Conservation (phyloP, 2,113 vertebrate species). For the Tragelaphus strepsiceros region DNA sequence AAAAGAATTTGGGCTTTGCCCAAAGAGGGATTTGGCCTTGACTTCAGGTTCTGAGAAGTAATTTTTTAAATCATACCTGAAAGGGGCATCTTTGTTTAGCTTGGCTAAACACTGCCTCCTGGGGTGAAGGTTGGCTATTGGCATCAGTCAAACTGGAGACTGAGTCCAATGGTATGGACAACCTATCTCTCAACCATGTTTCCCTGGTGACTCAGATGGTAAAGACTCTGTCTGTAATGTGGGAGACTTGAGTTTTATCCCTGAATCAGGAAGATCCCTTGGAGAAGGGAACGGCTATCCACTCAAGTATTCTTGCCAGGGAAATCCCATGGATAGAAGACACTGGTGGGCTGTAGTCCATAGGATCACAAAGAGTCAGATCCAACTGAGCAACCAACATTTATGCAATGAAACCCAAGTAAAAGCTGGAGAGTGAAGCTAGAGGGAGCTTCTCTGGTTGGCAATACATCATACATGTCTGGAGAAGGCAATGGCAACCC, state of each 20-base stretch:
- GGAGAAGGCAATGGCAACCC: too few relatives aligned
- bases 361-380: background rate
- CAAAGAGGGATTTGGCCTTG: background rate
- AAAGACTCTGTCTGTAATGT: background rate
- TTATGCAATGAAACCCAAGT: accelerated
- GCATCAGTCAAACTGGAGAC: background rate
- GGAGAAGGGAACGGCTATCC: background rate
- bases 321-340: background rate
- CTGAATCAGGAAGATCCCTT: background rate
- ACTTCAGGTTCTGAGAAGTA: background rate
- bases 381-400: background rate
- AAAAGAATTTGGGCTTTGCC: background rate
- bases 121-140: background rate
- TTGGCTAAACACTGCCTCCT: accelerated
- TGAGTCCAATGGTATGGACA: background rate
- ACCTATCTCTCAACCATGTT: accelerated
- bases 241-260: background rate
- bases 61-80: accelerated
- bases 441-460: background rate
- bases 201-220: background rate
- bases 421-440: background rate
- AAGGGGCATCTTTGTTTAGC: background rate
- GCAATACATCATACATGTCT: accelerated
- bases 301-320: background rate
- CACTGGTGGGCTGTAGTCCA: background rate